These are phyloP conservation scores for Podarcis lilfordi DNA, from an alignment of 2,797 vertebrate species.

Conservation along the genomic window DNA sequence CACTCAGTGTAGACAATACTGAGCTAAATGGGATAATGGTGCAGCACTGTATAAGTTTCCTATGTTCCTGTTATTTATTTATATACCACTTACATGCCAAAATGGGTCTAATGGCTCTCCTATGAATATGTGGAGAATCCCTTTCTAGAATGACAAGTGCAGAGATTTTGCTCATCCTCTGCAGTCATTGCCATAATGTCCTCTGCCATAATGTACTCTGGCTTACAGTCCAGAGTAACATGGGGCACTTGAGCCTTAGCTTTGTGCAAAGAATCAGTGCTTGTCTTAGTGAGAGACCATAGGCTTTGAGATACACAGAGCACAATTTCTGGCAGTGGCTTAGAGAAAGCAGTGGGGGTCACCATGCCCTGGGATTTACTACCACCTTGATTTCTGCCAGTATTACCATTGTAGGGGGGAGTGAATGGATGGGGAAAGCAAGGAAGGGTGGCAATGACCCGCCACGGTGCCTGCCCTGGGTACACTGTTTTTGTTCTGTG, in stretches of 20 bases:
- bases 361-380: conserved; percentile 11
- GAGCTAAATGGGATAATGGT: neutral
- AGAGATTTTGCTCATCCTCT: neutral
- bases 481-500: conserved; percentile 75
- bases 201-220: no score
- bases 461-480: conserved; percentile 69
- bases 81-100: no score
- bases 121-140: neutral
- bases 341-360: neutral
- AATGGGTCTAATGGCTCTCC: no score
- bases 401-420: neutral
- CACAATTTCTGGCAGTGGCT: conserved; percentile 9
- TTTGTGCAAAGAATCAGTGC: neutral
- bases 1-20: neutral
- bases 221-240: neutral
- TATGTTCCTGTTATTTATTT: neutral
- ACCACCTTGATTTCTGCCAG: conserved; percentile 23
- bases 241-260: neutral
- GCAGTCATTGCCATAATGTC: neutral
- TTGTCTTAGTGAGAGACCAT: neutral
- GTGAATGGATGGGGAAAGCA: neutral
- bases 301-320: neutral
- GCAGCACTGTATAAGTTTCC: neutral
- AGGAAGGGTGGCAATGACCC: conserved; percentile 44
- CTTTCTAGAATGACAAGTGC: neutral